These are phyloP conservation scores for Drosophila hamatofila DNA, from an alignment of 2,888 invertebrate species.

Conservation along the genomic window DNA sequence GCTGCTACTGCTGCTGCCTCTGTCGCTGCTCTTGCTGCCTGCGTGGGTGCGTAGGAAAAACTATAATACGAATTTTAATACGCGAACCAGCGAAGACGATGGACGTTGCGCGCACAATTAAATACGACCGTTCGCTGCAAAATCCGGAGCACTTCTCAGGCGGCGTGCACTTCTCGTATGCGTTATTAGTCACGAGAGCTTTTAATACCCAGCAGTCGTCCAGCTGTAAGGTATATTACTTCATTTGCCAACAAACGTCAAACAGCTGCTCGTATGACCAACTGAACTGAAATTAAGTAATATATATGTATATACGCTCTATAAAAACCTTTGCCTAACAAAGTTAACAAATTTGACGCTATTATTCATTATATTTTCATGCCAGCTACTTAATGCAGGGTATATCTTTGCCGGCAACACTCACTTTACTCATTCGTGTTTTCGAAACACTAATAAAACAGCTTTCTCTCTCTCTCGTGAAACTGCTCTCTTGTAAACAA, in stretches of 20 bases:
- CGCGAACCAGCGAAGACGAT: constrained; percentile 58
- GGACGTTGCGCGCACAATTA: constrained; percentile 64
- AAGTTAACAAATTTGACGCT: neutral
- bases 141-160: constrained; percentile 84
- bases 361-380: neutral
- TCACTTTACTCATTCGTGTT: constrained; percentile 5
- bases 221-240: constrained; percentile 4
- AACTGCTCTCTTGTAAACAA: constrained; percentile 67
- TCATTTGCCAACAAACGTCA: neutral
- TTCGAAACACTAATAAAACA: constrained; percentile 6
- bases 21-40: constrained; percentile 21
- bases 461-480: constrained; percentile 36
- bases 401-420: constrained; percentile 18
- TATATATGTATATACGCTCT: neutral
- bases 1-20: constrained; percentile 6
- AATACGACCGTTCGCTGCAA: constrained; percentile 80
- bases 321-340: neutral
- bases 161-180: constrained; percentile 57
- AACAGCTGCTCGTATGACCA: neutral
- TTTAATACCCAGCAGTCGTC: constrained; percentile 16
- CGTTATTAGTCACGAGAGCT: constrained; percentile 60
- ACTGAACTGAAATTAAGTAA: neutral
- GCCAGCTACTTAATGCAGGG: constrained; percentile 13
- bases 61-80: constrained; percentile 42
- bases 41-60: constrained; percentile 57